phyloP scores from a whole-genome alignment of 2,888 invertebrate species.

The Leucophenga montana region DNA sequence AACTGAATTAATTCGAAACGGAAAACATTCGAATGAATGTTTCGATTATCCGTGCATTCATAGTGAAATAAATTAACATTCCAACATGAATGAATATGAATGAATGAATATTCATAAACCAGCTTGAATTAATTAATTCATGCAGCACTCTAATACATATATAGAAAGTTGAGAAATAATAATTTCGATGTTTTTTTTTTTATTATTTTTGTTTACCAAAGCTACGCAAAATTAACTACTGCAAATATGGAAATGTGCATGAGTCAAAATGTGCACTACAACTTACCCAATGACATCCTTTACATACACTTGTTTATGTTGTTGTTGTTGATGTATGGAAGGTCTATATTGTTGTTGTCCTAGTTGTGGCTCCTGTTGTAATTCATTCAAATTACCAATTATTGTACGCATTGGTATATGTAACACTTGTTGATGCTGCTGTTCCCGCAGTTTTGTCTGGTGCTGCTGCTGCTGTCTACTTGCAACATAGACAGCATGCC shows the following conservation, averaged over 20 bases:
- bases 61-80: no score
- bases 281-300: slow-evolving; percentile 20
- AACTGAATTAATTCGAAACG: no score
- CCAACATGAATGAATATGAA: no score
- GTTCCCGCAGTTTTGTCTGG: slow-evolving; percentile 45
- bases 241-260: slow-evolving; percentile 29
- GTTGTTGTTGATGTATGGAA: slow-evolving; percentile 16
- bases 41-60: no score
- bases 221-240: slow-evolving; percentile 38
- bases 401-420: slow-evolving; percentile 63
- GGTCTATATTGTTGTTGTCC: neutral
- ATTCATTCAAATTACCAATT: slow-evolving; percentile 56
- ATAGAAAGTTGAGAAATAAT: no score
- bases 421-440: slow-evolving; percentile 59
- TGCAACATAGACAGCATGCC: neutral
- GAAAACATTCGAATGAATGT: no score
- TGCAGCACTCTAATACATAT: no score
- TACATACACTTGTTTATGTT: slow-evolving; percentile 16
- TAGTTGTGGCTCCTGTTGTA: slow-evolving; percentile 40
- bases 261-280: neutral
- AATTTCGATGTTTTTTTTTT: slow-evolving; percentile 7
- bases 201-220: neutral
- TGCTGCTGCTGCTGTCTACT: slow-evolving; percentile 43
- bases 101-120: no score
- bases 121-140: no score